Base-by-base conservation (phyloP, 2,797 vertebrate species). In the Anguilla obscura region DNA sequence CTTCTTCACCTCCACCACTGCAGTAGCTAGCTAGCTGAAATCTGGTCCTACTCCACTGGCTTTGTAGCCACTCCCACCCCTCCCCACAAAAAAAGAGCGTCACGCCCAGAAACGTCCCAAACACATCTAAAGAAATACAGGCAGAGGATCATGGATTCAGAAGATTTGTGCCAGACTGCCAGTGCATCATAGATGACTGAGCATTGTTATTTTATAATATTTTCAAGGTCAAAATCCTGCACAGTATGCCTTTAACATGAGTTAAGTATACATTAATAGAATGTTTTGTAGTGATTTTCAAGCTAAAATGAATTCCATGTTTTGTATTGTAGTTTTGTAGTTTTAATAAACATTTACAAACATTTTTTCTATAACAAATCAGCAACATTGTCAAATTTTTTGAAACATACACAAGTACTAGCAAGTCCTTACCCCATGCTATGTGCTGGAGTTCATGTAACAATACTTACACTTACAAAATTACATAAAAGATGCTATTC, bases 261-360 rank as follows among this genome's bases (percentile, higher is more conserved):
- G 27, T 82, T 24, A 48, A 1, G 3, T 56, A 66, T 58, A 50
- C 90, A 89, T 89, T 45, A 89, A 63, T 89, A 89, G 74, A 86
- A 87, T 84, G 24, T 85, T 76, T 16, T 87, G 86, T 89, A 45
- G 88, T 85, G 48, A 85, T 60, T 63, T 56, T 58, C 87, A 79
- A 83, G 54, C 86, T 87, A 86, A 58, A 76, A 58, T 9, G 71
- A 40, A 63, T 12, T 69, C 16, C 18, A 8, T 33, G 33, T 88
- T 91, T 91, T 92, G 87, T 93, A 88, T 89, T 27, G 27, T 69
- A 40, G 87, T 76, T 92, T 40, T 40, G 36, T 40, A 40, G 40
- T 45, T 90, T 92, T 85, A 94, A 92, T 94, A 94, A 95, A 95
- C 89, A 88, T 90, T 86, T 83, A 90, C 52, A 89, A 87, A 90